Base-by-base conservation (phyloP, 2,888 invertebrate genomes). In the Melanchra persicariae region DNA sequence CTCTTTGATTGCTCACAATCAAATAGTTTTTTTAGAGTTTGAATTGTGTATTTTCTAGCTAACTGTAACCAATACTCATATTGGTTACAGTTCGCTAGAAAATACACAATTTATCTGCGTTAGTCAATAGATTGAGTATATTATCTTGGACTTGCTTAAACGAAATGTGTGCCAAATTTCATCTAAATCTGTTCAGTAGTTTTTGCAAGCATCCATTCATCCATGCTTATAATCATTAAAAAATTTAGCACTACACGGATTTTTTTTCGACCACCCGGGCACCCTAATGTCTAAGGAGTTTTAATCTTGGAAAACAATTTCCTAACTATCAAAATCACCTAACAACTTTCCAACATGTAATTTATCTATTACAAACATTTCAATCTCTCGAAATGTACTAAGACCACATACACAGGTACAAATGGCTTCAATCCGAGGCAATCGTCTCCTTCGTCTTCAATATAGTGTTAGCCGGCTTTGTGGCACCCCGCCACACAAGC, bases 341-440 rank as follows among this genome's bases (percentile, higher is more conserved):
- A 10, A 30, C 40, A 40, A 3, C 30, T 43, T 19, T 43, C 5
- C 12, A 68, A 34, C 10, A 43, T n/a, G 8, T 24, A 5, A 24
- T 57, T 34, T 30, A 4, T 34, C 17, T 51, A 17, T 22, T 5
- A 34, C 30, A 65, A 65, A 47, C 15, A 52, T 40, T 49, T 19
- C 15, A 24, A 47, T 60, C 37, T 15, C 15, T 40, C 54, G 26
- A 51, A n/a, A 15, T 34, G 19, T 22, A 43, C 52, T 47, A 54
- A 30, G 4, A 45, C 15, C n/a, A 30, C 30, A n/a, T 12, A 15
- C 15, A 59, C 19, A 34, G 1, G 24, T 22, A 40, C 15, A 30
- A 73, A 79, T 70, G 65, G 77, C 72, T 70, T 70, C 82, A 83
- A 87, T 86, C 83, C 85, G 51, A 26, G 22, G 70, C 82, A 86